Evolutionary conservation across 1,140 invertebrate species (phyloP).

Genomic region (Oppia nitens): DNA sequence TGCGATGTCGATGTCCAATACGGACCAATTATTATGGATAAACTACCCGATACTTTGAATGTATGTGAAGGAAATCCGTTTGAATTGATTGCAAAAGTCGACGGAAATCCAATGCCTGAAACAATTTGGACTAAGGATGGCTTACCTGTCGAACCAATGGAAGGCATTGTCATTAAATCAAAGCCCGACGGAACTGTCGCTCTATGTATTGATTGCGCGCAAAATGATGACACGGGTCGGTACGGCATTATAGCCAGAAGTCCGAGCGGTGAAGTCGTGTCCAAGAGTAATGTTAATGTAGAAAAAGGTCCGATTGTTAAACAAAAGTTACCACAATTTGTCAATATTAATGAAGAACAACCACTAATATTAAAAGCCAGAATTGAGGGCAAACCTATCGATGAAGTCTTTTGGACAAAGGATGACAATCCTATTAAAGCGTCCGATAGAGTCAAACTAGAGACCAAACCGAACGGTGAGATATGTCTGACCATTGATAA

Average conservation of each 20-base stretch:
- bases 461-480: conserved; percentile 41
- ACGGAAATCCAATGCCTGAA: conserved; percentile 1
- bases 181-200: conserved; percentile 30
- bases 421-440: conserved; percentile 41
- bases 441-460: conserved; percentile 42
- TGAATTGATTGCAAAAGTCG: neutral
- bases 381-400: conserved; percentile 18
- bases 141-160: neutral
- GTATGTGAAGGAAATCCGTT: conserved; percentile 43
- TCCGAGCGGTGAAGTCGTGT: conserved; percentile 22
- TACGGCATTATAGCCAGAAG: conserved; percentile 25
- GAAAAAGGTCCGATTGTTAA: neutral
- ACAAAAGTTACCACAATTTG: conserved; percentile 9
- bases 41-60: conserved; percentile 18
- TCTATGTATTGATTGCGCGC: conserved; percentile 30
- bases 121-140: conserved; percentile 17
- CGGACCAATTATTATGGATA: neutral
- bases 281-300: neutral
- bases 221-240: conserved; percentile 29
- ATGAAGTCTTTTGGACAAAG: conserved; percentile 33
- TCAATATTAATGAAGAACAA: conserved; percentile 27
- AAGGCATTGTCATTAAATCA: conserved; percentile 23
- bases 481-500: conserved; percentile 62
- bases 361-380: conserved; percentile 47
- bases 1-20: neutral